phyloP scores from a whole-genome alignment of 2,888 invertebrate genomes.

The Strigamia transsilvanica region DNA sequence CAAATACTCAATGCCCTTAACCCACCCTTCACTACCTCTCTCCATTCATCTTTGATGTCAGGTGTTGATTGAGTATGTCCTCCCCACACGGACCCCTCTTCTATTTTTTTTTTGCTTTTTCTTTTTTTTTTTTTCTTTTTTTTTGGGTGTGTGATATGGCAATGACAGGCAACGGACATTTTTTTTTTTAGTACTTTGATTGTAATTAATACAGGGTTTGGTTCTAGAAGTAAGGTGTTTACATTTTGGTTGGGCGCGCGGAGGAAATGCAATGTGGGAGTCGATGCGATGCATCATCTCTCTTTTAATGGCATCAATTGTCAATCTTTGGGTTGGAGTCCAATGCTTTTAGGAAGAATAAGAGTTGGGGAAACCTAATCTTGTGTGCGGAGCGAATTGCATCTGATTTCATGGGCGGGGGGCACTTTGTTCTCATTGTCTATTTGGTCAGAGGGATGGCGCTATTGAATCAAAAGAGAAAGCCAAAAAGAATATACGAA shows the following conservation, averaged over 20 bases:
- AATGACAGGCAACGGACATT: too few relatives aligned
- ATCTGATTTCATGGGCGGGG: slow-evolving; percentile 22
- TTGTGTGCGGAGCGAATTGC: slow-evolving; percentile 26
- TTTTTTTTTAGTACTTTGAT: too few relatives aligned
- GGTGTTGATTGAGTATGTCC: slow-evolving; percentile 48
- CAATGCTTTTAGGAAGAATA: slow-evolving; percentile 36
- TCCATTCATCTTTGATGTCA: slow-evolving; percentile 48
- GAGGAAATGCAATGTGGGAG: slow-evolving; percentile 3
- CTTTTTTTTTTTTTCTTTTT: too few relatives aligned
- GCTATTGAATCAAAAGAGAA: neutral
- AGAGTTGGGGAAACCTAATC: slow-evolving; percentile 37
- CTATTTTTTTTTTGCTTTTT: neutral
- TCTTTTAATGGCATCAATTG: slow-evolving; percentile 28
- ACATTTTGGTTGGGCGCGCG: neutral
- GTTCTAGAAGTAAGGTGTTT: neutral
- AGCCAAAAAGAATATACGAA: neutral
- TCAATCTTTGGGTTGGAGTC: slow-evolving; percentile 4
- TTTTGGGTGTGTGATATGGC: too few relatives aligned
- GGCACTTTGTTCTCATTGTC: slow-evolving; percentile 39
- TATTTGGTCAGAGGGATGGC: slow-evolving; percentile 24
- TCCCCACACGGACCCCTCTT: neutral
- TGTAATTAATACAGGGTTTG: neutral
- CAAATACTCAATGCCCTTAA: slow-evolving; percentile 26
- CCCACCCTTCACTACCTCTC: slow-evolving; percentile 24
- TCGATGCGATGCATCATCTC: slow-evolving; percentile 1